Evolutionary conservation across 1,140 invertebrate genomes (phyloP).

Genomic region (Limonius californicus): DNA sequence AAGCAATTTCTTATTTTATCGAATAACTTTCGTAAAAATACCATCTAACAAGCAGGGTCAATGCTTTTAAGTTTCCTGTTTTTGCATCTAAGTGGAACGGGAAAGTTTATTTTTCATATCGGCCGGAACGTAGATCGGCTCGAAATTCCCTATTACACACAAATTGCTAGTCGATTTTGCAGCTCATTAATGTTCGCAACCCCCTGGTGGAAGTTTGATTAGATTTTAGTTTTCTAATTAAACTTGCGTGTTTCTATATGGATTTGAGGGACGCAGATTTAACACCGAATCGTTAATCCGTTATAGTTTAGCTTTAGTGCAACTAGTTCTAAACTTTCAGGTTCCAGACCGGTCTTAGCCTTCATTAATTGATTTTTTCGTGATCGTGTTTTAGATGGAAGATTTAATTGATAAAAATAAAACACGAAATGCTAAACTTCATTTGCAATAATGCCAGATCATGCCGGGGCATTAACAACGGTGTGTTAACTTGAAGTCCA

Average conservation of each 20-base stretch:
- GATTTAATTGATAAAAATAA: no score
- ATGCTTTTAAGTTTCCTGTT: no score
- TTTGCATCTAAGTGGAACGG: no score
- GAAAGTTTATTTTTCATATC: no score
- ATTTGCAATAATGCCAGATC: not conserved
- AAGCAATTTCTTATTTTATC: no score
- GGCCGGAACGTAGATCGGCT: no score
- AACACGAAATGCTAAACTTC: not conserved
- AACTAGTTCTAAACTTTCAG: not conserved
- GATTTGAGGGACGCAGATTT: not conserved
- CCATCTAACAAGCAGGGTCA: no score
- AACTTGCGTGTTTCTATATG: not conserved
- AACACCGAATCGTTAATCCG: not conserved
- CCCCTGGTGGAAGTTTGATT: conserved; percentile 7
- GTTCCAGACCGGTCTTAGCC: no score
- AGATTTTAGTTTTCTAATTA: conserved; percentile 6
- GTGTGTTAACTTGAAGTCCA: not conserved
- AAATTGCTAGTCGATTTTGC: conserved; percentile 7
- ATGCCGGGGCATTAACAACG: not conserved
- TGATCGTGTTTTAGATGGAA: no score
- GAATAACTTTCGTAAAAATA: no score
- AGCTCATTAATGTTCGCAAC: conserved; percentile 7
- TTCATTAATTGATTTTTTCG: no score
- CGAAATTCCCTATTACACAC: not conserved
- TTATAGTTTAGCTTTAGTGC: not conserved